phyloP scores from a whole-genome alignment of 2,797 vertebrate species.

The Anguilla anguilla region DNA sequence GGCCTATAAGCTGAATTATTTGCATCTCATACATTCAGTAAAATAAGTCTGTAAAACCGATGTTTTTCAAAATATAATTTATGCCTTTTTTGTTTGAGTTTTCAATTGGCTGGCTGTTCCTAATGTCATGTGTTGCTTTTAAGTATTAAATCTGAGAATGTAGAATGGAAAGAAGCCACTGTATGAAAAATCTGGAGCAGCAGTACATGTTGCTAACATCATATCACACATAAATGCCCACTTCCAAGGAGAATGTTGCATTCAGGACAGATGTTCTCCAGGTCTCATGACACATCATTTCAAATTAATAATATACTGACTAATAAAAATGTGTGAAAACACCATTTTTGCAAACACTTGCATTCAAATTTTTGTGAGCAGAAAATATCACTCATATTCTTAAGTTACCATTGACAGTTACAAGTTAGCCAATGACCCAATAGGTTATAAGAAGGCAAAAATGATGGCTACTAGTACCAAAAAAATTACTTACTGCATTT shows the following conservation, averaged over 20 bases:
- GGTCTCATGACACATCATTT: neutral
- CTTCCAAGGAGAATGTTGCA: neutral
- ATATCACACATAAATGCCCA: neutral
- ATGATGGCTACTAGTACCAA: neutral
- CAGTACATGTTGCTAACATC: neutral
- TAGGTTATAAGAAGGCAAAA: neutral
- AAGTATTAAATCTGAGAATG: neutral
- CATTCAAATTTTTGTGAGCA: neutral
- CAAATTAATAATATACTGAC: neutral
- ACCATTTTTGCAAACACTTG: neutral
- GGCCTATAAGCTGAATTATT: no score
- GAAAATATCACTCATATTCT: neutral
- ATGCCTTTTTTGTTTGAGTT: neutral
- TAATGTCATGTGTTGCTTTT: neutral
- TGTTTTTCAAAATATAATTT: neutral
- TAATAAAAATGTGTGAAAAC: neutral
- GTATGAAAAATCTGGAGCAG: neutral
- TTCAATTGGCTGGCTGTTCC: neutral
- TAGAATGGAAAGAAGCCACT: neutral
- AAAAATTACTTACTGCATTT: neutral
- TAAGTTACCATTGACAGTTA: no score
- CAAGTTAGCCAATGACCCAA: neutral
- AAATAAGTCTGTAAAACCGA: neutral
- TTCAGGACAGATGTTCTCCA: neutral
- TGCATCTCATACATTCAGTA: neutral